Evolutionary conservation across 1,140 invertebrate genomes (phyloP).

Genomic region (Drosophila punjabiensis): DNA sequence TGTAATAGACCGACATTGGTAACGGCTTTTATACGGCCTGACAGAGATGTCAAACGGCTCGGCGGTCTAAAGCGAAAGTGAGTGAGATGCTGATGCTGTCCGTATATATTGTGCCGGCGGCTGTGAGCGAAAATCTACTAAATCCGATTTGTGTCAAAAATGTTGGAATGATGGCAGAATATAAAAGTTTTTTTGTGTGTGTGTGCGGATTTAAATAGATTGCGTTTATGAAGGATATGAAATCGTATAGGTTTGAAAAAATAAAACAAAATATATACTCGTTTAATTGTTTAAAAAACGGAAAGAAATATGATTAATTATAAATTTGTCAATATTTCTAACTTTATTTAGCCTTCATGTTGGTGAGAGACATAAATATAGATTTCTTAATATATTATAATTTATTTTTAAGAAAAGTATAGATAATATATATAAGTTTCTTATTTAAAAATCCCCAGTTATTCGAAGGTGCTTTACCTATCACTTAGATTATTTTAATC

Average conservation of each 20-base stretch:
- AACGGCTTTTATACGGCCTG: conserved; percentile 38
- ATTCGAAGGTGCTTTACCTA: too few species aligned
- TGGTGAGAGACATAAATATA: too few species aligned
- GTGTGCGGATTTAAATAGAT: conserved; percentile 8
- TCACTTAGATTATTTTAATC: too few species aligned
- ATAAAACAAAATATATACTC: too few species aligned
- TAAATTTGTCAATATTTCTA: background rate
- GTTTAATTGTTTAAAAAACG: background rate
- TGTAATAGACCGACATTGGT: conserved; percentile 34
- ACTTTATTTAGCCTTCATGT: too few species aligned
- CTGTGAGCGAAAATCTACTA: conserved; percentile 17
- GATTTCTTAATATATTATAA: too few species aligned
- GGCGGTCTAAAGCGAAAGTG: conserved; percentile 33
- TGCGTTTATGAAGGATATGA: background rate
- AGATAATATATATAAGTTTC: too few species aligned
- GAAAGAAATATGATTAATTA: background rate
- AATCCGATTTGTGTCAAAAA: conserved; percentile 49
- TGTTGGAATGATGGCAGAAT: background rate
- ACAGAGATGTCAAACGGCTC: conserved; percentile 62
- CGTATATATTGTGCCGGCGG: background rate
- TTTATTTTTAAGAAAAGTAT: too few species aligned
- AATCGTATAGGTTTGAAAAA: background rate
- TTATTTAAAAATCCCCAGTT: too few species aligned
- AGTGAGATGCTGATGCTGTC: conserved; percentile 4
- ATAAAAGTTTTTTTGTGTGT: conserved; percentile 1